phyloP scores from a whole-genome alignment of 2,797 vertebrate species.

The Sebastes miniatus region DNA sequence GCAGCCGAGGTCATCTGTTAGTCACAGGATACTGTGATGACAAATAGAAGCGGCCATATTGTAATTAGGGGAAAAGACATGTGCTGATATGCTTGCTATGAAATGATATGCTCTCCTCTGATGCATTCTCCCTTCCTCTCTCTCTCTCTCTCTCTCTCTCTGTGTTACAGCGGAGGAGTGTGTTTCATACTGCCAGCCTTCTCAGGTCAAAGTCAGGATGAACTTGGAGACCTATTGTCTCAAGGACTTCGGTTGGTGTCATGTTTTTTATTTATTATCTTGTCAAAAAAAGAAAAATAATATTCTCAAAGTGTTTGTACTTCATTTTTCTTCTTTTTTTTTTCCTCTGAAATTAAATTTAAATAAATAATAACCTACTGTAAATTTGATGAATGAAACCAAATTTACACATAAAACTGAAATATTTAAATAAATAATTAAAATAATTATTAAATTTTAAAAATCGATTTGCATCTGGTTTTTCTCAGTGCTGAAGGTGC shows the following conservation, averaged over 20 bases:
- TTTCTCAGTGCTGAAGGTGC: constrained; percentile 85
- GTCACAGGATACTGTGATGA: constrained; percentile 78
- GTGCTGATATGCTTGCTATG: constrained; percentile 70
- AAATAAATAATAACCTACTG: background rate
- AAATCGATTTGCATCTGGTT: background rate
- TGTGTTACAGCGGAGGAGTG: constrained; percentile 86
- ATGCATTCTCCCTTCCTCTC: constrained; percentile 20
- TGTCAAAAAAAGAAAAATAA: background rate
- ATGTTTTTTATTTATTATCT: background rate
- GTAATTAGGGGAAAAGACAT: constrained; percentile 76
- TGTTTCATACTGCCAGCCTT: constrained; percentile 85
- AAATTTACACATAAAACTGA: background rate
- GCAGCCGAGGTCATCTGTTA: constrained; percentile 69
- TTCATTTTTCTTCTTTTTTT: background rate
- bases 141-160: background rate
- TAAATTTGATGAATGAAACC: background rate
- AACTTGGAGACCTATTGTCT: constrained; percentile 89
- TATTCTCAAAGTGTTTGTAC: no score
- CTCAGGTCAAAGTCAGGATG: constrained; percentile 88
- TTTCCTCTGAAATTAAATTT: background rate
- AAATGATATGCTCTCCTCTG: constrained; percentile 60
- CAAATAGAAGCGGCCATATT: constrained; percentile 78
- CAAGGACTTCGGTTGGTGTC: constrained; percentile 87
- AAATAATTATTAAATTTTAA: background rate
- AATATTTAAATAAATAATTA: no score